These are phyloP conservation scores for Sialia sialis DNA, from an alignment of 2,113 vertebrate genomes.

Conservation along the genomic window DNA sequence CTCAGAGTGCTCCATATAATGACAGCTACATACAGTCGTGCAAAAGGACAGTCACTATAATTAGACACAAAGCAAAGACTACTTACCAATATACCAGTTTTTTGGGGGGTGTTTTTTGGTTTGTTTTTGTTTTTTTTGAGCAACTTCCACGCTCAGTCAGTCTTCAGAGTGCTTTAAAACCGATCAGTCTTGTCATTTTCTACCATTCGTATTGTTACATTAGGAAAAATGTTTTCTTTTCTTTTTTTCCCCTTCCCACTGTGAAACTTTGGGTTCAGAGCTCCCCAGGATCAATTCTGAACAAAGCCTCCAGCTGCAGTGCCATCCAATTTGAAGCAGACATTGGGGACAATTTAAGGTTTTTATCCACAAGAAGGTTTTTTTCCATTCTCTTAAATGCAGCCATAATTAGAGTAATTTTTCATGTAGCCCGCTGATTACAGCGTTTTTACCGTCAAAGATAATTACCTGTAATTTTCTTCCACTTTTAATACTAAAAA, in stretches of 20 bases:
- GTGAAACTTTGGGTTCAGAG: constrained; percentile 96
- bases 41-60: constrained; percentile 86
- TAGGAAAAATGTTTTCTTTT: constrained; percentile 96
- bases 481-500: constrained; percentile 99
- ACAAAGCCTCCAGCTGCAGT: constrained; percentile 99
- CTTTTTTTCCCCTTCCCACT: constrained; percentile 92
- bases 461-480: constrained; percentile 99
- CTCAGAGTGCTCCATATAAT: constrained; percentile 82
- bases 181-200: constrained; percentile 95
- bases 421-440: constrained; percentile 99
- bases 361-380: constrained; percentile 99
- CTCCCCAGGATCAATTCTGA: constrained; percentile 98
- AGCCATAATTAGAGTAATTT: constrained; percentile 99
- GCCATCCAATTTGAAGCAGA: constrained; percentile 99
- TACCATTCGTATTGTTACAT: constrained; percentile 96
- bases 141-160: constrained; percentile 83
- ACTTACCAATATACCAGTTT: constrained; percentile 90
- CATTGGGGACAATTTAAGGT: constrained; percentile 99
- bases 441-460: constrained; percentile 99
- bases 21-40: constrained; percentile 83
- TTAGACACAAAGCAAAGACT: constrained; percentile 91
- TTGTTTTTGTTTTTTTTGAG: constrained; percentile 74
- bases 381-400: constrained; percentile 99
- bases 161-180: constrained; percentile 84
- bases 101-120: constrained; percentile 67